Evolutionary conservation across 1,140 invertebrate species (phyloP), one percentile per base, ranked within the genome.

Genomic region (Cardiocondyla obscurior): DNA sequence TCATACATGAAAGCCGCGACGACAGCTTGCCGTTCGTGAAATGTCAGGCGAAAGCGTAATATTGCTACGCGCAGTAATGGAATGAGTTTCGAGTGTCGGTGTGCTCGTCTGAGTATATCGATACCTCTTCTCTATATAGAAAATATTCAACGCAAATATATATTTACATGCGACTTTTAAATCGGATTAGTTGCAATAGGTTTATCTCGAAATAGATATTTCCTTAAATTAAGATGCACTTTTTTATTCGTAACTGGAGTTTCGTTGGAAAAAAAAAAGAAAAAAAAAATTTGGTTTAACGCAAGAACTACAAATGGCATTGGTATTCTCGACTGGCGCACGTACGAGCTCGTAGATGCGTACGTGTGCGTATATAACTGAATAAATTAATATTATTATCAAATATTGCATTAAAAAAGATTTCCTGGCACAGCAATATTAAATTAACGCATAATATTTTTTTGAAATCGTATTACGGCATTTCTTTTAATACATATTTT

Each of bases 11-110:
- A 76, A 46, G 72, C 28, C 28, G 72, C 72, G 42, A 74, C 39
- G 72, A 64, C 72, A 74, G 72, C 25, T 30, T 19, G 36, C 55
- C 28, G 36, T 74, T 42, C 25, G 55, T 46, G 57, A 76, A 77
- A 65, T 77, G 42, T 49, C 73, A 77, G n/a, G 19, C 58, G 44
- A 65, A 65, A 77, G 30, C 14, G 74, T 77, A 67, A 67, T 51
- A 77, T 77, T 67, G 58, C 44, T 46, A 16, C 44, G 28, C 16
- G 5, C 12, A 22, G 19, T 76, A 76, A 76, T 76, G 30, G 42
- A 76, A 76, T 65, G 19, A 76, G 14, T 76, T 76, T 30, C 58
- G 73, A 64, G 30, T 65, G 42, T 64, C 30, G 28, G 28, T n/a
- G 46, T 5, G 28, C 14, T 76, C 19, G 39, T 62, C 7, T 1